phyloP scores from a whole-genome alignment of 2,113 vertebrate genomes.

The Malurus elegans region DNA sequence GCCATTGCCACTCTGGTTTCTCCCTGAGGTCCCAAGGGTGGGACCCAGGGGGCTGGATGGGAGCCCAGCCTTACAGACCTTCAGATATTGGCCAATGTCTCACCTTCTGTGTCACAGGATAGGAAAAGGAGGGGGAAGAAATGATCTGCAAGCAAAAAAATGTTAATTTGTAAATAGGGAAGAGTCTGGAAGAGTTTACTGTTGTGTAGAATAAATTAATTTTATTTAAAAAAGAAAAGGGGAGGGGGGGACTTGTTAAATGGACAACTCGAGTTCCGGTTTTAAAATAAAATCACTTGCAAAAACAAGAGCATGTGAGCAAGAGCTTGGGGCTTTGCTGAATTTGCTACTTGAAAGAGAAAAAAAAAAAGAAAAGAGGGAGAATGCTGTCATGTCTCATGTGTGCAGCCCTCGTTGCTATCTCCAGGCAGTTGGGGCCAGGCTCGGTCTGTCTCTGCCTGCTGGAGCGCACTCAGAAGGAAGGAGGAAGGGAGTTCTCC shows the following conservation, averaged over 20 bases:
- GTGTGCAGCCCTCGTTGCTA: not conserved
- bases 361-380: too few relatives aligned
- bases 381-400: not conserved
- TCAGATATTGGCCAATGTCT: not conserved
- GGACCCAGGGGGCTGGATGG: not conserved
- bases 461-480: not conserved
- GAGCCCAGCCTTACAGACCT: not conserved
- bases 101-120: not conserved
- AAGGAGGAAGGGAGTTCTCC: not conserved
- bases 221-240: constrained; percentile 56
- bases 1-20: not conserved
- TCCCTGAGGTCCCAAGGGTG: not conserved
- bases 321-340: not conserved
- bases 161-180: constrained; percentile 70
- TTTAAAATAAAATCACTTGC: constrained; percentile 65
- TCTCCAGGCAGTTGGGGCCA: fast-evolving
- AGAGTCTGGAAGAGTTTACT: constrained; percentile 65
- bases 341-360: not conserved
- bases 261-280: not conserved
- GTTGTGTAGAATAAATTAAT: constrained; percentile 70
- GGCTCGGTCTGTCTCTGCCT: not conserved
- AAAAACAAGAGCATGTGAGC: not conserved
- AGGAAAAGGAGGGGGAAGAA: not conserved
- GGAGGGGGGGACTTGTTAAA: not conserved
- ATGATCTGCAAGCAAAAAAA: constrained; percentile 21